Evolutionary conservation across 2,888 invertebrate species (phyloP), one percentile per base, ranked within the genome.

Genomic region (Anagyrus pseudococci): DNA sequence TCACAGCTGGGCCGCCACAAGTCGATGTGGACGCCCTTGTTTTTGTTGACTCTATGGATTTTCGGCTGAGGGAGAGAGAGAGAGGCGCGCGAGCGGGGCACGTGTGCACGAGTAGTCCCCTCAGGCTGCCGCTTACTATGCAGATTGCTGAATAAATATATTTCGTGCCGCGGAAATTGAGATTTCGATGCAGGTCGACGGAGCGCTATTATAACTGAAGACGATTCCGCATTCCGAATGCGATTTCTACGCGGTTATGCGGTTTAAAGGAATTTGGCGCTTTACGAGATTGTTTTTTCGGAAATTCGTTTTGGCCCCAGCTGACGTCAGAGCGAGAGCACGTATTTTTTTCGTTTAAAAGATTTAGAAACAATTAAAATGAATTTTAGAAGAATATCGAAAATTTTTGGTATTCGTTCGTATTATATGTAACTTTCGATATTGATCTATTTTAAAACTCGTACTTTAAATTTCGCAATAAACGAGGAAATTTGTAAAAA

Each of bases 111-210:
- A 7, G 15, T n/a, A n/a, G n/a, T n/a, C n/a, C n/a, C n/a, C n/a
- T n/a, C n/a, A n/a, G n/a, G n/a, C n/a, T n/a, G n/a, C 22, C 26
- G 22, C 50, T 62, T 57, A 26, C 46, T 57, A 57, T 57, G 57
- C 56, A 62, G 46, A 41, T 52, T 53, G 52, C 26, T 23, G 46
- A 52, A 47, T 57, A 62, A 62, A 57, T 57, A 52, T 56, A 56
- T 44, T 52, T 40, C 29, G 37, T 56, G 43, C 48, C 20, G 57
- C 22, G 17, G 44, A 44, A 44, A 44, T 7, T 44, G 44, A 19
- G 22, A 20, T 44, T 44, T 2, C n/a, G 22, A 19, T 44, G 44
- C 44, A 44, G 13, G 10, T 17, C 20, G 19, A 44, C 22, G 2
- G 44, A 29, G 29, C n/a, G 29, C 29, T 29, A n/a, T n/a, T 2